Base-by-base conservation (phyloP, 2,888 invertebrate genomes). In the Drosophila koepferae region DNA sequence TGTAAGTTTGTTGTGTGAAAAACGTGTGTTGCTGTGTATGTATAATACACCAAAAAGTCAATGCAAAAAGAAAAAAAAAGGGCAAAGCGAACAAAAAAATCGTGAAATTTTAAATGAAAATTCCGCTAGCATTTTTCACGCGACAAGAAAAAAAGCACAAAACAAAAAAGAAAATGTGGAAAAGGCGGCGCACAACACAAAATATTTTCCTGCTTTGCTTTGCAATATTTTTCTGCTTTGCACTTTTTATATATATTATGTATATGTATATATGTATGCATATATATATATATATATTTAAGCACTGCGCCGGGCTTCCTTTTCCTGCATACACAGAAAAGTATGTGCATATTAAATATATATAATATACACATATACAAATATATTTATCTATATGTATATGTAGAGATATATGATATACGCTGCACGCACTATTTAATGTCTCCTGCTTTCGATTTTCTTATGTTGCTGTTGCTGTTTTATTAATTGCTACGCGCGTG, bases 11-110 rank as follows among this genome's bases (percentile, higher is more conserved):
- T 79, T 75, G 71, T 78, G 72, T 79, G 75, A 64, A 86, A 88
- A 86, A 82, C 86, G 89, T 87, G 89, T 86, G 69, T 80, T 72
- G 80, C 65, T 85, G 82, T 86, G 89, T 87, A 87, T 88, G 89
- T 89, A 88, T 87, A 89, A 86, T 72, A 86, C 75, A 81, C 80
- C 77, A 80, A 85, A 81, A 82, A 86, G 72, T 68, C 69, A 84
- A 81, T 65, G 67, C 67, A 49, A 49, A 69, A 62, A 48, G 67
- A 62, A 23, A 23, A 28, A 69, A 59, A 49, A 69, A 62, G 40
- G 56, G 43, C 54, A 63, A 63, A 43, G 36, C 28, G 49, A 55
- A 28, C 6, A 28, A 59, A 54, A 44, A 16, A 54, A 38, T 20
- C 54, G 36, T 59, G 49, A 68, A 70, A 80, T 72, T 69, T 71